Evolutionary conservation across 2,113 vertebrate genomes (phyloP), one percentile per base, ranked within the genome.

Genomic region (Monopterus albus): DNA sequence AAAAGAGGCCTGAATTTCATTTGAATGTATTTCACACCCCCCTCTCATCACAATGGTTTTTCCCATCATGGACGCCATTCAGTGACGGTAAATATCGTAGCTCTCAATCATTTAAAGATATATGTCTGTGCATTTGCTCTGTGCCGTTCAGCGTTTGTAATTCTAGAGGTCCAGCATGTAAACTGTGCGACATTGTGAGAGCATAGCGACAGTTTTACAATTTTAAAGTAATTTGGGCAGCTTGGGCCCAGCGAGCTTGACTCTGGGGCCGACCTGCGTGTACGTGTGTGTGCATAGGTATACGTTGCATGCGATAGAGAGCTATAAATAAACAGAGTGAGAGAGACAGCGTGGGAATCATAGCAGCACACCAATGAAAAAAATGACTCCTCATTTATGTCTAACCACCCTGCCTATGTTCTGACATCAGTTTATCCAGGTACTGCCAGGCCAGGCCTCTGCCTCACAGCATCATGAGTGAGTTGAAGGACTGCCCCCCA

Each of bases 401-500:
- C 8, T 7, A 31, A 6, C 29, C 4, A 2, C 7, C 23, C 6
- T 50, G 1, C 8, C n/a, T n/a, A 1, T 28, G 7, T 20, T 31
- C 20, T 26, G n/a, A n/a, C n/a, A n/a, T 17, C 51, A 42, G 50
- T 45, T 47, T 7, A 14, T 31, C 3, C 35, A 82, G 78, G 49
- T 56, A 13, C 29, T 15, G 67, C 43, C 56, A 73, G n/a, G n/a
- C n/a, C n/a, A n/a, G 73, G 21, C 80, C 76, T 60, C 18, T 6
- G 52, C 50, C 49, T 11, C 60, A 31, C 47, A 18, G 36, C 85
- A 87, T 46, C 75, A 99, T 99, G 98, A 98, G 96, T 69, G 98
- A 99, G 79, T 87, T 99, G 72, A 99, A 99, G 92, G 98, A 99
- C 87, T 99, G 97, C 66, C 97, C 97, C 3, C 97, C 97, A 1